phyloP scores from a whole-genome alignment of 2,113 vertebrate genomes.

The Xiphias gladius region DNA sequence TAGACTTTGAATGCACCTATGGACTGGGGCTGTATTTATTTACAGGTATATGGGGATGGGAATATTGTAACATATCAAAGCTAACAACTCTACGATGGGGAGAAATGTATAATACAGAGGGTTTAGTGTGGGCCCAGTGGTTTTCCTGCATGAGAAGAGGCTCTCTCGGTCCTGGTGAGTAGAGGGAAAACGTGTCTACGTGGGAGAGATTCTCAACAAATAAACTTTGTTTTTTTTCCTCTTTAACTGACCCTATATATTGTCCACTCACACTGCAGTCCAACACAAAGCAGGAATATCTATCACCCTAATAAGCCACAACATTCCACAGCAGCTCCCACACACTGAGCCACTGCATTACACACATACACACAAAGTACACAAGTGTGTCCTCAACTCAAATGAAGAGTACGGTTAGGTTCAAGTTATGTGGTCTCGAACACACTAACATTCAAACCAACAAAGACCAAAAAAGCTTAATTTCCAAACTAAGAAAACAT shows the following conservation, averaged over 20 bases:
- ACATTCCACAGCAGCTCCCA: slow-evolving; percentile 73
- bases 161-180: slow-evolving; percentile 40
- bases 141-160: slow-evolving; percentile 50
- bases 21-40: slow-evolving; percentile 68
- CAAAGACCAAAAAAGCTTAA: slow-evolving; percentile 53
- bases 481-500: slow-evolving; percentile 49
- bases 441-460: slow-evolving; percentile 58
- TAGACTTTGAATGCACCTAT: slow-evolving; percentile 66
- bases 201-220: slow-evolving; percentile 55
- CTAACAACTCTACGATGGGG: slow-evolving; percentile 57
- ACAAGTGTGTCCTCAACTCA: slow-evolving; percentile 55
- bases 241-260: slow-evolving; percentile 47
- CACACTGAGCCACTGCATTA: slow-evolving; percentile 59
- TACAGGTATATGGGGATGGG: slow-evolving; percentile 64
- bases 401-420: slow-evolving; percentile 43
- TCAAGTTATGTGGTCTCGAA: slow-evolving; percentile 62
- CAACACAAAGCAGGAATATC: slow-evolving; percentile 67
- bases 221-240: slow-evolving; percentile 63
- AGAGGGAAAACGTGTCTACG: slow-evolving; percentile 38
- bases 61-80: slow-evolving; percentile 53
- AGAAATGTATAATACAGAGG: slow-evolving; percentile 63
- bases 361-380: slow-evolving; percentile 62
- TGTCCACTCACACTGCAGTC: slow-evolving; percentile 68
- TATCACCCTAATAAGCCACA: slow-evolving; percentile 60
- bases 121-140: slow-evolving; percentile 28